Evolutionary conservation across 1,140 invertebrate genomes (phyloP).

Genomic region (Paraescarpia echinospica): DNA sequence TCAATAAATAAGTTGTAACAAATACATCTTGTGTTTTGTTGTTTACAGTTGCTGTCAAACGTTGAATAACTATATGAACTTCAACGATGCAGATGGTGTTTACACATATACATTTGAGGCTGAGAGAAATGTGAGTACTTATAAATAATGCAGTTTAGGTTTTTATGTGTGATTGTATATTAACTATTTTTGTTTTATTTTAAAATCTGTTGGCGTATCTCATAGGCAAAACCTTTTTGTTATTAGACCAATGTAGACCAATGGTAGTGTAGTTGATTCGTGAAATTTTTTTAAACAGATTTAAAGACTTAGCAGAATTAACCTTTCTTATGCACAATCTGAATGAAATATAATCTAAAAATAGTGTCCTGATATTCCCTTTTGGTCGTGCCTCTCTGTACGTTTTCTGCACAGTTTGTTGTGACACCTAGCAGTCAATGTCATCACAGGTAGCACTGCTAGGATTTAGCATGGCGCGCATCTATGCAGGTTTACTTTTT

Average conservation of each 20-base stretch:
- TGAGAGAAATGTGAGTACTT: constrained; percentile 68
- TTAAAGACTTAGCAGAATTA: no score
- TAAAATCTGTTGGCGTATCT: not conserved
- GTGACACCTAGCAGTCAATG: no score
- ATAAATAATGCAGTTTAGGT: not conserved
- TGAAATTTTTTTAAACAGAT: not conserved
- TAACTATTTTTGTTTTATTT: no score
- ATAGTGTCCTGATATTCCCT: no score
- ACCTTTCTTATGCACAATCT: no score
- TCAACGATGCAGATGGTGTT: constrained; percentile 94
- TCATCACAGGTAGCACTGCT: no score
- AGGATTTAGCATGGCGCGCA: no score
- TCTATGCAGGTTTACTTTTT: no score
- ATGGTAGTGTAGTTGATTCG: not conserved
- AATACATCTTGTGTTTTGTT: not conserved
- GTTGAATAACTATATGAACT: constrained; percentile 95
- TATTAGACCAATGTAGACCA: not conserved
- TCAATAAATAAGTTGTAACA: not conserved
- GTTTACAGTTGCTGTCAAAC: constrained; percentile 71
- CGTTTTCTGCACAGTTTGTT: no score
- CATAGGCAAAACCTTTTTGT: not conserved
- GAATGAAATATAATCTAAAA: no score
- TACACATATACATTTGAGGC: constrained; percentile 95
- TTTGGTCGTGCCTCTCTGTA: no score
- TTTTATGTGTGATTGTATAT: not conserved